Percentiles rank a stretch among this genome's conserved stretches.
Evolutionary conservation across 2,113 vertebrate genomes (phyloP).

Genomic region (Gopherus evgoodei): DNA sequence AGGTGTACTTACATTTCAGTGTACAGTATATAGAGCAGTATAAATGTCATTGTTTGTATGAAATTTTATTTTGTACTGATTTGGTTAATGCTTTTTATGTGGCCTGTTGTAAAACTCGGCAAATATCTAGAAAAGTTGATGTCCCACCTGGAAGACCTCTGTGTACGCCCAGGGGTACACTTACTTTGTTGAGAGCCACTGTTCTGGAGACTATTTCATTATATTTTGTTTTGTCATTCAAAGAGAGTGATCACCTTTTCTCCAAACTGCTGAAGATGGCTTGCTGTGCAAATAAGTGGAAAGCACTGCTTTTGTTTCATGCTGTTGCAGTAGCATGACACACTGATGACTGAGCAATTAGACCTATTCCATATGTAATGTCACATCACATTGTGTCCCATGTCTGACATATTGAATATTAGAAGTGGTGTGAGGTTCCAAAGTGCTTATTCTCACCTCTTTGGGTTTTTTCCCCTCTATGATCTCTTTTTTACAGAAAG

Average conservation of each 20-base stretch:
- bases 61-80: too few species aligned
- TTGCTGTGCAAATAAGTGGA: not conserved
- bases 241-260: accelerated
- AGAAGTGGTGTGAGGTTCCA: not conserved
- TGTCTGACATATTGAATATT: accelerated
- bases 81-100: too few species aligned
- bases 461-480: not conserved
- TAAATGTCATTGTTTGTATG: too few species aligned
- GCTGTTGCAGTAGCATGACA: accelerated
- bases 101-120: too few species aligned
- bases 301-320: accelerated
- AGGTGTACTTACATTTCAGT: too few species aligned
- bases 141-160: too few species aligned
- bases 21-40: too few species aligned
- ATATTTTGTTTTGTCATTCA: not conserved
- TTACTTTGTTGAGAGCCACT: too few species aligned
- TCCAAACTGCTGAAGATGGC: accelerated
- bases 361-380: accelerated
- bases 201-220: not conserved
- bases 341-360: accelerated
- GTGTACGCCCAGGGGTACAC: too few species aligned
- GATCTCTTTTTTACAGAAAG: not conserved
- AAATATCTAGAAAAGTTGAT: too few species aligned
- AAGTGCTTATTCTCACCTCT: not conserved
- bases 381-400: not conserved